Conservation (phyloP, 1,140 invertebrate genomes). For the Diachasmimorpha longicaudata region DNA sequence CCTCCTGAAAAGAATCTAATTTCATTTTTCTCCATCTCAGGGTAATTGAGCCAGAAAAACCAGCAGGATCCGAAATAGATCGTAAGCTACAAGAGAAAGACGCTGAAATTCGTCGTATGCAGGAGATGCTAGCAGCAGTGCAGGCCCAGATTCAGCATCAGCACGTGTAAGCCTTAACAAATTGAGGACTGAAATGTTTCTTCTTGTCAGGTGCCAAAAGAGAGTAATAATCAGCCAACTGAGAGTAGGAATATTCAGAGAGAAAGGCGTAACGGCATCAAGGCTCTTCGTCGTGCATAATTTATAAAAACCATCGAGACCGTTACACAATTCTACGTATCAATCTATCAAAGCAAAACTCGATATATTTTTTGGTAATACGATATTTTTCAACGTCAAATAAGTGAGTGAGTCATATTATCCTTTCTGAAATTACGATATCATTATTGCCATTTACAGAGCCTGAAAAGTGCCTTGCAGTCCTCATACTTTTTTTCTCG, state of each 20-base stretch:
- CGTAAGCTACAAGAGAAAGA: slow-evolving; percentile 88
- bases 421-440: background rate
- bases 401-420: background rate
- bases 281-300: background rate
- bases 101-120: slow-evolving; percentile 89
- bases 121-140: slow-evolving; percentile 95
- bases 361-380: background rate
- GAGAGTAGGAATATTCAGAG: background rate
- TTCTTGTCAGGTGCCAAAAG: slow-evolving; percentile 21
- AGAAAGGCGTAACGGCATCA: background rate
- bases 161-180: slow-evolving; percentile 57
- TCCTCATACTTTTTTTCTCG: background rate
- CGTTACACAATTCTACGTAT: background rate
- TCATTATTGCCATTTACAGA: background rate
- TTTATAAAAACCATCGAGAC: background rate
- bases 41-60: slow-evolving; percentile 53
- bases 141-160: slow-evolving; percentile 86
- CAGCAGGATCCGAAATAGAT: slow-evolving; percentile 74
- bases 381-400: background rate
- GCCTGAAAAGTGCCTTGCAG: slow-evolving; percentile 22
- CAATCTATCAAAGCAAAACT: background rate
- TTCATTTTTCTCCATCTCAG: slow-evolving; percentile 30
- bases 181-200: background rate
- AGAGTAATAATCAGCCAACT: background rate
- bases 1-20: too few species aligned